Conservation (phyloP, 2,888 invertebrate species). For the Drosophila leonis region DNA sequence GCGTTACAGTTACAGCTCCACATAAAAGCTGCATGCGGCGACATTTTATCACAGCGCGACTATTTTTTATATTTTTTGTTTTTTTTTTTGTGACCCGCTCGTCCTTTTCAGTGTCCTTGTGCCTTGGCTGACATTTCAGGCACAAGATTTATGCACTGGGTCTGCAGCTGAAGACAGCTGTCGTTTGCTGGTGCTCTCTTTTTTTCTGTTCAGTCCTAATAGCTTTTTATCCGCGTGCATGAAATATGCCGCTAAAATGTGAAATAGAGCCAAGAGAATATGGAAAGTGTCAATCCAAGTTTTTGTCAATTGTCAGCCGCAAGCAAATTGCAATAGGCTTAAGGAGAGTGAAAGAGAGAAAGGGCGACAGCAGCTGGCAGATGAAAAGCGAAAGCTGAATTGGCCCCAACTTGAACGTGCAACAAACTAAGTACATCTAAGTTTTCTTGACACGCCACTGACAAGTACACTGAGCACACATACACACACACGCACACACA, state of each 20-base stretch:
- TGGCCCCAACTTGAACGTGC: conserved; percentile 46
- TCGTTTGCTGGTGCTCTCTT: conserved; percentile 67
- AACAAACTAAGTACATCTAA: conserved; percentile 55
- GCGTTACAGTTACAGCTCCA: conserved; percentile 47
- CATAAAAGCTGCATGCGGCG: conserved; percentile 67
- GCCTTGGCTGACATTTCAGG: conserved; percentile 72
- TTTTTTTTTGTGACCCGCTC: conserved; percentile 17
- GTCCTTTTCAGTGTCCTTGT: conserved; percentile 33
- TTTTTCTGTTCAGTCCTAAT: conserved; percentile 53
- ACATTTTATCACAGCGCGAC: conserved; percentile 71
- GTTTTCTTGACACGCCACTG: conserved; percentile 72
- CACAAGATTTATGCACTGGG: conserved; percentile 79
- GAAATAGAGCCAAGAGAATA: conserved; percentile 60
- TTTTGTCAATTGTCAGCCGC: conserved; percentile 54
- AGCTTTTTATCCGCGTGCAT: conserved; percentile 77
- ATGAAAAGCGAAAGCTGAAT: conserved; percentile 49
- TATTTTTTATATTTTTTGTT: neutral
- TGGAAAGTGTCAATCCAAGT: conserved; percentile 75
- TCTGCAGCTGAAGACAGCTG: conserved; percentile 81
- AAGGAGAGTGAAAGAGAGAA: neutral
- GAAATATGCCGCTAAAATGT: conserved; percentile 76
- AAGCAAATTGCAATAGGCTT: conserved; percentile 29
- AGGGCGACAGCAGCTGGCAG: conserved; percentile 3
- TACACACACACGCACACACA: conserved; percentile 30
- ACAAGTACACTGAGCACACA: conserved; percentile 55